These are phyloP conservation scores for Aphelocoma coerulescens DNA, from an alignment of 2,113 vertebrate species.

Conservation along the genomic window DNA sequence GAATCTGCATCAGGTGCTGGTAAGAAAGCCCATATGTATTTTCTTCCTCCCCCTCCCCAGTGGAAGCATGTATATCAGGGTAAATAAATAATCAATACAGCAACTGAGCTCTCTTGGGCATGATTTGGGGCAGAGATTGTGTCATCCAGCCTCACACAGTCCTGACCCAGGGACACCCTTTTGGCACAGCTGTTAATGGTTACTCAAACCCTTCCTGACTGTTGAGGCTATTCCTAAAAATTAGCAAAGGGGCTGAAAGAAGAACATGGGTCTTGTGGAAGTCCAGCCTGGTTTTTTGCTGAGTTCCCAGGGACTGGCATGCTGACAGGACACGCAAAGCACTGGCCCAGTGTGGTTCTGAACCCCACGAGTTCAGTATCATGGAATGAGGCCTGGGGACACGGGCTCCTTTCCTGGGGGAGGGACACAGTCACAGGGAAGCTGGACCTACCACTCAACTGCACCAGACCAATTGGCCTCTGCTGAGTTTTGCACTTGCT, in stretches of 20 bases:
- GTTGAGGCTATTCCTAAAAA: not conserved
- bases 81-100: not conserved
- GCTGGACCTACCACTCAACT: not conserved
- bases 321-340: not conserved
- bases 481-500: not conserved
- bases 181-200: not conserved
- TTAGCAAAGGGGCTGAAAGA: not conserved
- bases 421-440: not conserved
- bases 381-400: accelerated
- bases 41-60: not conserved
- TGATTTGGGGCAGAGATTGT: not conserved
- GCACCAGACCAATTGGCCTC: not conserved
- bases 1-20: not conserved
- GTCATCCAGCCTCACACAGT: not conserved
- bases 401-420: not conserved
- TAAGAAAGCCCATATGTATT: not conserved
- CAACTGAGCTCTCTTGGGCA: not conserved
- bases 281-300: not conserved
- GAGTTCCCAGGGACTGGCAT: no score
- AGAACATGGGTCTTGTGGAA: not conserved
- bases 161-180: not conserved
- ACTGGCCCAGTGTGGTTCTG: accelerated
- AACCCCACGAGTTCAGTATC: not conserved
- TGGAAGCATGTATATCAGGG: not conserved
- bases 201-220: not conserved